These are phyloP conservation scores for Brachionus paranguensis DNA, from an alignment of 1,140 invertebrate genomes.

Conservation along the genomic window DNA sequence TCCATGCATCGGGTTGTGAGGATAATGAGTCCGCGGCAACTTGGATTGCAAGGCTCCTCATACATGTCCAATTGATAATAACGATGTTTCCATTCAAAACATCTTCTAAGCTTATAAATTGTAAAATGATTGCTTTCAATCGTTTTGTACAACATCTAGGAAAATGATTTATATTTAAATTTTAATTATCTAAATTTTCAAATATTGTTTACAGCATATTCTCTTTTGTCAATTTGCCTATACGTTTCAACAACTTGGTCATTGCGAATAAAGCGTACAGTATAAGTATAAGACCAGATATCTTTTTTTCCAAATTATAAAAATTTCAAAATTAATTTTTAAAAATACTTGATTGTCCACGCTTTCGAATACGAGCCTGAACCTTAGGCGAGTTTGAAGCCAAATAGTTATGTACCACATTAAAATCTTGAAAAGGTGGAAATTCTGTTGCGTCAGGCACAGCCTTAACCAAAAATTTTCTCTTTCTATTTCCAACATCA, in stretches of 20 bases:
- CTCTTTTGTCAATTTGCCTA: slow-evolving; percentile 11
- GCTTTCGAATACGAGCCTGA: slow-evolving; percentile 16
- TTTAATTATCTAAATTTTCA: not conserved
- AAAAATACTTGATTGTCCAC: not conserved
- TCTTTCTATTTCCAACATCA: not conserved
- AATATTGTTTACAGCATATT: slow-evolving; percentile 1
- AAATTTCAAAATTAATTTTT: not conserved
- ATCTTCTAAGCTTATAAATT: slow-evolving; percentile 19
- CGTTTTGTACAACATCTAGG: not conserved
- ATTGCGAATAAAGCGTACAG: not conserved
- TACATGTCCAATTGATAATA: slow-evolving; percentile 33
- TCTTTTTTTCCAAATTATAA: not conserved
- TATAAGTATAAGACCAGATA: slow-evolving; percentile 26
- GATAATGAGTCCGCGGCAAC: not conserved
- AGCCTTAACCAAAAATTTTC: not conserved
- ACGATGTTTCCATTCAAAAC: slow-evolving; percentile 17
- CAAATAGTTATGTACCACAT: slow-evolving; percentile 32
- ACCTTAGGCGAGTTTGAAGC: not conserved
- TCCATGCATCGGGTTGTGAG: not conserved
- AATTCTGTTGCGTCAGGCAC: not conserved
- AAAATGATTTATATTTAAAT: slow-evolving; percentile 12
- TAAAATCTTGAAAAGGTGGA: slow-evolving; percentile 14
- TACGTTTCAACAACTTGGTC: slow-evolving; percentile 21
- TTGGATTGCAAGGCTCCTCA: slow-evolving; percentile 12
- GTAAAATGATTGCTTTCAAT: not conserved